Evolutionary conservation across 2,113 vertebrate species (phyloP), one percentile per base, ranked within the genome.

Genomic region (Bufo bufo): DNA sequence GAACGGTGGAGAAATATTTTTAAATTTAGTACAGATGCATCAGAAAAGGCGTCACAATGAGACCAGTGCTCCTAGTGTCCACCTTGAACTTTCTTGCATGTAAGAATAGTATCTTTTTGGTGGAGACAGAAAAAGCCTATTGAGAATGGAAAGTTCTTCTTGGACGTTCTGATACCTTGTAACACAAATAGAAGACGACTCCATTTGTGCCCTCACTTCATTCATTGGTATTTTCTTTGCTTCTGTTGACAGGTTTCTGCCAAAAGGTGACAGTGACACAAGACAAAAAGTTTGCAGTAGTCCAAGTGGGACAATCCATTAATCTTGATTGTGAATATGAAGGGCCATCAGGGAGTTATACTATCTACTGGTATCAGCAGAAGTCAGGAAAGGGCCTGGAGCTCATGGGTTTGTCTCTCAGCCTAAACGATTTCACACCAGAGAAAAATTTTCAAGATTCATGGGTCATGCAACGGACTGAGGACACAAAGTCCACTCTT

Each of bases 301-400:
- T 85, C 10, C 17, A 49, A n/a, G 33, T 33, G 5, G 74, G 85
- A 23, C 19, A 17, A 12, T 33, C 45, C 9, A 45, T 49, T 1
- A 3, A 6, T 3, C 7, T 86, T 8, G 4, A 50, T 5, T 86
- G 85, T 52, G 4, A 17, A 19, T 74, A 74, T 45, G 3, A 17
- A 3, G 71, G 71, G 4, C 43, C 0, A 9, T 54, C 77, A 47
- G 47, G 63, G 82, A 11, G 4, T 20, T 82, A 49, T n/a, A 47
- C 9, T 11, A 88, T 82, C 58, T 63, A 2, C 71, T 88, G 87
- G 87, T 88, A 88, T 49, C 80, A 50, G 10, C 69, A 88, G n/a
- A 69, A 45, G 19, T 1, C 45, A 6, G 87, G 71, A 3, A 10
- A 56, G 63, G 43, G 80, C 0, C 47, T 83, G 58, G 49, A 61